A percentile compares a stretch with the other conserved stretches of the same genome.
These are phyloP conservation scores for Acanthurus leucopareius DNA, from an alignment of 2,797 vertebrate species.

Conservation along the genomic window DNA sequence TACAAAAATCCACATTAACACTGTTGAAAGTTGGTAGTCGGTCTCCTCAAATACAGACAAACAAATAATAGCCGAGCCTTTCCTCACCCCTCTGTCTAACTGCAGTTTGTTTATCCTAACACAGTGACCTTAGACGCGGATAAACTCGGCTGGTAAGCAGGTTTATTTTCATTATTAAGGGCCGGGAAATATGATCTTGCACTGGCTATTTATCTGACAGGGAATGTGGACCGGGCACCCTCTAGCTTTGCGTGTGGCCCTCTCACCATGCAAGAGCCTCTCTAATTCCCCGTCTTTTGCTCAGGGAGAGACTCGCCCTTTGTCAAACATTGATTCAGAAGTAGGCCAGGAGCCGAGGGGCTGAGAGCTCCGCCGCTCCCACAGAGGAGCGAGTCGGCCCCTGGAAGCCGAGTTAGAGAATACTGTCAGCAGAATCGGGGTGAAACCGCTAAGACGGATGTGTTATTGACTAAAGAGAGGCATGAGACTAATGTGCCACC, in stretches of 20 bases:
- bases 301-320: conserved; percentile 76
- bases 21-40: background rate
- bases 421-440: conserved; percentile 70
- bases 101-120: conserved; percentile 67
- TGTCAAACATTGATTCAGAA: conserved; percentile 85
- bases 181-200: conserved; percentile 66
- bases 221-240: conserved; percentile 58
- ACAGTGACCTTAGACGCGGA: conserved; percentile 47
- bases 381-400: conserved; percentile 60
- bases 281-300: conserved; percentile 72
- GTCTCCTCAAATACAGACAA: conserved; percentile 29
- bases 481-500: conserved; percentile 53
- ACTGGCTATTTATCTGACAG: conserved; percentile 65
- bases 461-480: conserved; percentile 57
- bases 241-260: conserved; percentile 76
- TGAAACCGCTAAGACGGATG: conserved; percentile 65
- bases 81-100: conserved; percentile 41
- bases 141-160: conserved; percentile 62
- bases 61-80: conserved; percentile 47
- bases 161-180: conserved; percentile 78
- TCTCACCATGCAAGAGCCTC: conserved; percentile 64
- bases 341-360: conserved; percentile 82
- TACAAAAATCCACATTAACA: conserved; percentile 11
- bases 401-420: conserved; percentile 56
- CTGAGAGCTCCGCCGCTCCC: conserved; percentile 64